These are phyloP conservation scores for Hippocampus mohnikei DNA, from an alignment of 2,113 vertebrate genomes.

Conservation along the genomic window DNA sequence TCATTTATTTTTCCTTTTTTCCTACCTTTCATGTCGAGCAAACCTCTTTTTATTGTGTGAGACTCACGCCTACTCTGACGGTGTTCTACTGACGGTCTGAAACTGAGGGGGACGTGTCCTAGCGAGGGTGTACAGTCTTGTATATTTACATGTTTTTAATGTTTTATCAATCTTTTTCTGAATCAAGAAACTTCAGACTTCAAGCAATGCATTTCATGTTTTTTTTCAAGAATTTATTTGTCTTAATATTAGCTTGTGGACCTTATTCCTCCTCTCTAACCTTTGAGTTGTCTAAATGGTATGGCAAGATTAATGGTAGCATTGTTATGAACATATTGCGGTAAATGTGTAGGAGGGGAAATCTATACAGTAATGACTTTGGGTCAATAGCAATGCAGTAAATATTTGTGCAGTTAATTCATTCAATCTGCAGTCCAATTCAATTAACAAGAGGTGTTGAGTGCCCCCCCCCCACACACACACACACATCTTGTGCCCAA, in stretches of 20 bases:
- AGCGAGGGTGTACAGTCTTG: no score
- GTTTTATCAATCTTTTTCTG: not conserved
- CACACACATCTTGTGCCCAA: not conserved
- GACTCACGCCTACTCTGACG: no score
- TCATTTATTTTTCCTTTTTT: no score
- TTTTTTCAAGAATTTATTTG: not conserved
- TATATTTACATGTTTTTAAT: not conserved
- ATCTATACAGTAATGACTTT: slow-evolving; percentile 64
- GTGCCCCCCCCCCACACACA: not conserved
- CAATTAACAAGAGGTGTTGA: slow-evolving; percentile 47
- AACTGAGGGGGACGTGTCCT: no score
- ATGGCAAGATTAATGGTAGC: not conserved
- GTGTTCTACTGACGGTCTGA: no score
- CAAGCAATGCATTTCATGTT: not conserved
- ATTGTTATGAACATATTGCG: not conserved
- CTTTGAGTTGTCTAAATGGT: not conserved
- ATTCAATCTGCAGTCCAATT: slow-evolving; percentile 54
- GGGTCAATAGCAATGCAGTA: slow-evolving; percentile 54
- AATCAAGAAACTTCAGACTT: not conserved
- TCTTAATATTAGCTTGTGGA: not conserved
- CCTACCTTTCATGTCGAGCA: no score
- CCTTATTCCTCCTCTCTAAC: not conserved
- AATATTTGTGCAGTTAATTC: slow-evolving; percentile 71
- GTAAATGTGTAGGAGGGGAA: not conserved
- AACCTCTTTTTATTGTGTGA: no score